Evolutionary conservation across 2,113 vertebrate species (phyloP).

Genomic region (Lampris megalopsis): DNA sequence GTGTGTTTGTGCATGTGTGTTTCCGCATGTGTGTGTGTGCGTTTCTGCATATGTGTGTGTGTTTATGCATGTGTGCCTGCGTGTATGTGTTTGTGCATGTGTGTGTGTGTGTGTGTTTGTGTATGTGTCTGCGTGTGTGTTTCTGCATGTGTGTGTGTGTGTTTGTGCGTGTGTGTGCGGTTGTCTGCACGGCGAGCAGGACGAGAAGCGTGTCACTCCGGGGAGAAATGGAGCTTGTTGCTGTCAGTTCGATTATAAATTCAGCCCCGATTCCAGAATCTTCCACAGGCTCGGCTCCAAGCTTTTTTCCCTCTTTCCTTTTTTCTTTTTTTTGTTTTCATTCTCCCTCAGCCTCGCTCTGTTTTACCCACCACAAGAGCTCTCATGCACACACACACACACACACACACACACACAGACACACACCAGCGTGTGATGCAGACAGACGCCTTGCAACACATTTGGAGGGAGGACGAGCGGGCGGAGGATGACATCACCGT

Average conservation of each 20-base stretch:
- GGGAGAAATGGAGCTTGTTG: constrained; percentile 45
- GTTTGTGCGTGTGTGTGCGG: constrained; percentile 4
- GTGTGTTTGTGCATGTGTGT: too few relatives aligned
- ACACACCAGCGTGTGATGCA: too few relatives aligned
- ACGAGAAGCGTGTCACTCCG: constrained; percentile 55
- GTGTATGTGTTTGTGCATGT: constrained; percentile 1
- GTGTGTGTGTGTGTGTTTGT: neutral
- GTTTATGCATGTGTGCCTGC: neutral
- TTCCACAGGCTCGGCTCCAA: constrained; percentile 36
- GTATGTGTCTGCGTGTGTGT: constrained; percentile 9
- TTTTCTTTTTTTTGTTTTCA: neutral
- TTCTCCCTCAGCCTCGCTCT: neutral
- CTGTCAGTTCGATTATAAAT: constrained; percentile 63
- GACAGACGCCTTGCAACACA: too few relatives aligned
- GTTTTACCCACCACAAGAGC: neutral
- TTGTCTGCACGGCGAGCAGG: constrained; percentile 35
- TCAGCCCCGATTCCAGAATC: constrained; percentile 33
- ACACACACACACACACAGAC: neutral
- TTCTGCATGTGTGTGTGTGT: neutral
- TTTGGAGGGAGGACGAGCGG: too few relatives aligned
- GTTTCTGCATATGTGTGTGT: too few relatives aligned
- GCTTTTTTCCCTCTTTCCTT: constrained; percentile 13
- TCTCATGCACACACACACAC: neutral
- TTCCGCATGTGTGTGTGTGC: too few relatives aligned
- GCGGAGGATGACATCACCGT: too few relatives aligned